These are phyloP conservation scores for Pocillopora meandrina DNA, from an alignment of 92 coral and sea anemone genomes.

Conservation along the genomic window DNA sequence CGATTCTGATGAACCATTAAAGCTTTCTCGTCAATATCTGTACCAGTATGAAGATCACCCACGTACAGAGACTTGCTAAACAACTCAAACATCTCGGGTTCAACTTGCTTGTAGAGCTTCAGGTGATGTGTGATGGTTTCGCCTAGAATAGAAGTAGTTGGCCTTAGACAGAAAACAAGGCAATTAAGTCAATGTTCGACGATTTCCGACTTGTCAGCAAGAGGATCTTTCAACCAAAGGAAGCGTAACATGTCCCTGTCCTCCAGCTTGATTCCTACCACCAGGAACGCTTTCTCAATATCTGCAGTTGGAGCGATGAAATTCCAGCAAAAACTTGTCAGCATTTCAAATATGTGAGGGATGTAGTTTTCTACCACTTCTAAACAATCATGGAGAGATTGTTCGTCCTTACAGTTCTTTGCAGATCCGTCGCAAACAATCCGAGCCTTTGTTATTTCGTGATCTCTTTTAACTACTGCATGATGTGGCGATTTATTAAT, in stretches of 20 bases:
- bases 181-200: background rate
- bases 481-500: slow-evolving; percentile 49
- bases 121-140: slow-evolving; percentile 5
- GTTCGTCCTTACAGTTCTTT: background rate
- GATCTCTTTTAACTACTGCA: slow-evolving; percentile 37
- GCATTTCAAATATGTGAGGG: slow-evolving; percentile 45
- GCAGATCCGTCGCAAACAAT: slow-evolving; percentile 55
- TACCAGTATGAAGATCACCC: slow-evolving; percentile 40
- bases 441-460: slow-evolving; percentile 45
- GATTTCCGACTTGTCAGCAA: background rate
- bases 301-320: slow-evolving; percentile 25
- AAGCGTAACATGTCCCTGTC: slow-evolving; percentile 48
- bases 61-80: slow-evolving; percentile 24
- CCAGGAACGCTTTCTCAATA: slow-evolving; percentile 49
- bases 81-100: slow-evolving; percentile 2
- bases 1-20: slow-evolving; percentile 20
- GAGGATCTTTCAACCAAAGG: slow-evolving; percentile 39
- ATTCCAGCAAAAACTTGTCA: slow-evolving; percentile 24
- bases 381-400: slow-evolving; percentile 44
- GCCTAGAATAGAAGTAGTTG: background rate
- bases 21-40: background rate
- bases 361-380: slow-evolving; percentile 34
- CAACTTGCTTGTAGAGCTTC: slow-evolving; percentile 10
- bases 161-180: background rate
- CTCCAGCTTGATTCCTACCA: slow-evolving; percentile 41